A percentile compares a stretch with the other conserved stretches of the same genome.
Evolutionary conservation across 2,113 vertebrate species (phyloP).

Genomic region (Odocoileus virginianus): DNA sequence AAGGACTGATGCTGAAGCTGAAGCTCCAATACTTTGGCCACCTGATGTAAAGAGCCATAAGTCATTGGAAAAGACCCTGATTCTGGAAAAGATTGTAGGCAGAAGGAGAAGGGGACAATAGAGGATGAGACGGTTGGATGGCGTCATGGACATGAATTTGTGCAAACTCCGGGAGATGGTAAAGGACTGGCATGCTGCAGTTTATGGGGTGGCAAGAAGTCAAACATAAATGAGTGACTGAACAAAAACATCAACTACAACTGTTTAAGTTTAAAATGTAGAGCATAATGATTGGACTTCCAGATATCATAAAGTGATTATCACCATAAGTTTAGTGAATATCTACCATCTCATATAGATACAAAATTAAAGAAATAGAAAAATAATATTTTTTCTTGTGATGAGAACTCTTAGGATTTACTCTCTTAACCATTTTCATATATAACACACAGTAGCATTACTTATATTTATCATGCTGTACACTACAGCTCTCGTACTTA

Average conservation of each 20-base stretch:
- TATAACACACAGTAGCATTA: not conserved
- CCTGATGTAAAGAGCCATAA: not conserved
- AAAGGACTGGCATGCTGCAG: not conserved
- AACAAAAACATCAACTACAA: not conserved
- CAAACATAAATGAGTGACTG: not conserved
- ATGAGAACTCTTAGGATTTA: not conserved
- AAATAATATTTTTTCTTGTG: not conserved
- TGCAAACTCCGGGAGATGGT: not conserved
- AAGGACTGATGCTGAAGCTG: not conserved
- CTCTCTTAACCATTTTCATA: not conserved
- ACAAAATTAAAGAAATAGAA: not conserved
- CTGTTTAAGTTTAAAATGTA: not conserved
- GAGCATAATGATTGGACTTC: not conserved
- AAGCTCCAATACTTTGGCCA: not conserved
- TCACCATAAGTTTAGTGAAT: not conserved
- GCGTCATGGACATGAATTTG: not conserved
- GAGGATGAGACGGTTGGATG: not conserved
- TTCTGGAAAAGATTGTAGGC: not conserved
- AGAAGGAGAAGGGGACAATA: not conserved
- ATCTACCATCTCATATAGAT: not conserved
- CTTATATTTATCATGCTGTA: not conserved
- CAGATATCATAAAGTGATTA: not conserved
- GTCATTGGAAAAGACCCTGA: not conserved
- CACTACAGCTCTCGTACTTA: not conserved
- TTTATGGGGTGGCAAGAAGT: not conserved